Conservation (phyloP, 2,113 vertebrate species). For the Mastomys coucha region DNA sequence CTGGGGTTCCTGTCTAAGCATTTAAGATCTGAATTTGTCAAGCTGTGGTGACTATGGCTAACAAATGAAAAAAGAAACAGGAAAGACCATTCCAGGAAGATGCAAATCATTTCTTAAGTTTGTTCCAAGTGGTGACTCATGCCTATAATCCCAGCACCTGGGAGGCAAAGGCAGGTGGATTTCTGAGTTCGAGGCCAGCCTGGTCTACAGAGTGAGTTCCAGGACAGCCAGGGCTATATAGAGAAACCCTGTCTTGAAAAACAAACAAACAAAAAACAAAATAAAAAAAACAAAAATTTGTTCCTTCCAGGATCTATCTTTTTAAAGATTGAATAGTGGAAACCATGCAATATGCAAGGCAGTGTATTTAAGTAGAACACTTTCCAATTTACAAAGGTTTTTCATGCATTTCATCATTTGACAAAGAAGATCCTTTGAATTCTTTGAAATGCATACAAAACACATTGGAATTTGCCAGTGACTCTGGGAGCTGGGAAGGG, state of each 20-base stretch:
- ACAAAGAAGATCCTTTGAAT: constrained; percentile 63
- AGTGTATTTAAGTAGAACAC: neutral
- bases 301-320: constrained; percentile 25
- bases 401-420: constrained; percentile 28
- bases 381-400: constrained; percentile 14
- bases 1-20: neutral
- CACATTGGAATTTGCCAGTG: constrained; percentile 79
- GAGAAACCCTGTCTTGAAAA: no score
- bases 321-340: neutral
- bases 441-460: constrained; percentile 75
- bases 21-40: constrained; percentile 7
- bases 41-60: neutral
- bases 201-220: no score
- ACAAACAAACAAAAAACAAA: no score
- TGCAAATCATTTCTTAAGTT: constrained; percentile 8
- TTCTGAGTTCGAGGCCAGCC: no score
- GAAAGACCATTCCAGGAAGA: neutral
- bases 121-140: no score
- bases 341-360: neutral
- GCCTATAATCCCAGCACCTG: no score
- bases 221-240: no score
- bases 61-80: constrained; percentile 1
- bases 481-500: constrained; percentile 71
- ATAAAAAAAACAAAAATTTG: neutral
- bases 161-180: no score